phyloP scores from a whole-genome alignment of 2,113 vertebrate genomes.

The Myiozetetes cayanensis region DNA sequence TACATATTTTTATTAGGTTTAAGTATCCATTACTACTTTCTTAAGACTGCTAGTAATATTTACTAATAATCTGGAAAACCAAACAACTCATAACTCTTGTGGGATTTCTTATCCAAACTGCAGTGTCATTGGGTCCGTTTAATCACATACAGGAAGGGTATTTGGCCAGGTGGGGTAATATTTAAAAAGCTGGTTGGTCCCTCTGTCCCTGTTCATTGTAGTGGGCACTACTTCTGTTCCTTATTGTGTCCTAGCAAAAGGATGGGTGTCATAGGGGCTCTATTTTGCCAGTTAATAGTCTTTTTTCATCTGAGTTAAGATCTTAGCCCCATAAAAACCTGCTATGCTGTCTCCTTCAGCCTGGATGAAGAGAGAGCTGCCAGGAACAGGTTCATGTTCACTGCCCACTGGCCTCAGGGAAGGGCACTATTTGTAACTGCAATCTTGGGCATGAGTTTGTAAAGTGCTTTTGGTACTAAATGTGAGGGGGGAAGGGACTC shows the following conservation, averaged over 20 bases:
- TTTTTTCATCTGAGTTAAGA: not conserved
- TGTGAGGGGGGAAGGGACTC: not conserved
- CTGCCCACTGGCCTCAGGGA: not conserved
- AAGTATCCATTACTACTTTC: not conserved
- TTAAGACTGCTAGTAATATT: not conserved
- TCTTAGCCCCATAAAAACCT: not conserved
- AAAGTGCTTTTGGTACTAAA: not conserved
- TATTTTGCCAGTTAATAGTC: not conserved
- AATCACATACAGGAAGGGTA: not conserved
- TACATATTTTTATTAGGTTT: not conserved
- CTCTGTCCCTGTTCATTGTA: not conserved
- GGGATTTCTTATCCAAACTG: not conserved
- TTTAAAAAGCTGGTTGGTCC: not conserved
- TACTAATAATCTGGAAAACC: not conserved
- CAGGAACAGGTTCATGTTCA: not conserved
- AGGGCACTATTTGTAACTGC: not conserved
- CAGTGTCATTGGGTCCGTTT: not conserved
- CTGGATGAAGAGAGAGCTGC: not conserved
- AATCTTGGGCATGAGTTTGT: not conserved
- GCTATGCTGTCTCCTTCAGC: not conserved
- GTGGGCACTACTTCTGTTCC: not conserved
- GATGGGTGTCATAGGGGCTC: not conserved
- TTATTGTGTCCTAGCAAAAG: not conserved
- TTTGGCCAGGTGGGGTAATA: not conserved
- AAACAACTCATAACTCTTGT: not conserved